A percentile compares a stretch with the other conserved stretches of the same genome.
Evolutionary conservation across 2,797 vertebrate species (phyloP).

Genomic region (Discoglossus pictus): DNA sequence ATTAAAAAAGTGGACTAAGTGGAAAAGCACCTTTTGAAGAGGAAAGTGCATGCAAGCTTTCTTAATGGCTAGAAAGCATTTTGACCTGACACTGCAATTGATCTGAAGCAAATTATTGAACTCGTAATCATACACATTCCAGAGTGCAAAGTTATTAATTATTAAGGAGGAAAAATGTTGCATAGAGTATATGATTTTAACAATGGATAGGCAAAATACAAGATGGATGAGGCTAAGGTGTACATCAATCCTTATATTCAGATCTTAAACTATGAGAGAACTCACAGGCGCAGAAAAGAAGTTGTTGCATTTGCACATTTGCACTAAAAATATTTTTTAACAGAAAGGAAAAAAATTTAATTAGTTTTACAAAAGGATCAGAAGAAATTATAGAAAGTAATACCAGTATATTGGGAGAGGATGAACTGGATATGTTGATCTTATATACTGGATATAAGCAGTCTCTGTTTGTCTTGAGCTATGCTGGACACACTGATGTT

Average conservation of each 20-base stretch:
- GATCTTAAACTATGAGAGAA: background rate
- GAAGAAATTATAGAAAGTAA: too few species aligned
- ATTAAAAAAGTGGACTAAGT: conserved; percentile 47
- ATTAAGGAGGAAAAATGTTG: conserved; percentile 48
- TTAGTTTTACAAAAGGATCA: too few species aligned
- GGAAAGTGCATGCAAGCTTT: conserved; percentile 43
- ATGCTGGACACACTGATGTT: too few species aligned
- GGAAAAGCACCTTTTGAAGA: conserved; percentile 48
- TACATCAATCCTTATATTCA: conserved; percentile 25
- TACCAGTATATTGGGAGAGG: too few species aligned
- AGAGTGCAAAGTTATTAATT: conserved; percentile 50
- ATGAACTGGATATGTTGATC: too few species aligned
- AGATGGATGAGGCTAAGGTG: conserved; percentile 38
- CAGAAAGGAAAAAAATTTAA: too few species aligned
- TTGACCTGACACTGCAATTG: conserved; percentile 50
- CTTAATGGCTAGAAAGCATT: conserved; percentile 50
- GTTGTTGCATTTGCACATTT: too few species aligned
- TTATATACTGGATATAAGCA: too few species aligned
- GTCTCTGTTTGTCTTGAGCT: too few species aligned
- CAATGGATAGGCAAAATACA: conserved; percentile 41
- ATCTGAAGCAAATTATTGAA: conserved; percentile 53
- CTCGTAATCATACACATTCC: conserved; percentile 50
- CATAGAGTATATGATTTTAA: conserved; percentile 45
- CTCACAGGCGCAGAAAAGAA: too few species aligned
- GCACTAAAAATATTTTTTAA: too few species aligned